These are phyloP conservation scores for Gnathonemus echidnorhynchus DNA, from an alignment of 2,113 vertebrate species.

Conservation along the genomic window DNA sequence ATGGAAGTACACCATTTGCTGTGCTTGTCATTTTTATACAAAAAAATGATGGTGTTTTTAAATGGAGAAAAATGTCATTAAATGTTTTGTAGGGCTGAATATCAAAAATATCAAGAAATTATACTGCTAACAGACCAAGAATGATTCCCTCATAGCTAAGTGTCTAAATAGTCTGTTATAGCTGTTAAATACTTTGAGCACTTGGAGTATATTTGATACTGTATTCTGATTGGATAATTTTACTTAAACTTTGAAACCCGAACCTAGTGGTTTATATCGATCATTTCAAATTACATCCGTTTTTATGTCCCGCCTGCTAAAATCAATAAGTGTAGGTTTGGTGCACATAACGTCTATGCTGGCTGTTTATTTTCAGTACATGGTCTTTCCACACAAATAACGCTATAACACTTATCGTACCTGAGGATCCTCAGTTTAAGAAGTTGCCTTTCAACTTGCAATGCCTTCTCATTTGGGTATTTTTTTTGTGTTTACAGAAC, in stretches of 20 bases:
- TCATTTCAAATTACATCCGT: not conserved
- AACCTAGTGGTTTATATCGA: not conserved
- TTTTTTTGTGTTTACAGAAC: not conserved
- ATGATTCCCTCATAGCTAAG: not conserved
- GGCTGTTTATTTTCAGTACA: not conserved
- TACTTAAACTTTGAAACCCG: not conserved
- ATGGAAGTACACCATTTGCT: not conserved
- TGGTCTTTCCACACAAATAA: not conserved
- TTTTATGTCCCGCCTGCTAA: not conserved
- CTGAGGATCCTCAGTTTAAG: not conserved
- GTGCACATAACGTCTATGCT: not conserved
- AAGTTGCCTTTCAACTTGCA: not conserved
- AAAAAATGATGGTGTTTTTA: not conserved
- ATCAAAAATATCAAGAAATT: not conserved
- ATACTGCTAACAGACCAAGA: not conserved
- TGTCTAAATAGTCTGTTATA: not conserved
- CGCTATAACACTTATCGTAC: not conserved
- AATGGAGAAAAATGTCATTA: not conserved
- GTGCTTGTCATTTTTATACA: constrained; percentile 2
- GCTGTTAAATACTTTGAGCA: not conserved
- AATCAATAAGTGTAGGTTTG: not conserved
- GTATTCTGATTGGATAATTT: not conserved
- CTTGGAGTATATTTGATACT: not conserved
- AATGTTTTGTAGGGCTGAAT: not conserved
- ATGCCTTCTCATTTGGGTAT: not conserved